These are phyloP conservation scores for Enteromius radiatus DNA, from an alignment of 2,797 vertebrate species.

Conservation along the genomic window DNA sequence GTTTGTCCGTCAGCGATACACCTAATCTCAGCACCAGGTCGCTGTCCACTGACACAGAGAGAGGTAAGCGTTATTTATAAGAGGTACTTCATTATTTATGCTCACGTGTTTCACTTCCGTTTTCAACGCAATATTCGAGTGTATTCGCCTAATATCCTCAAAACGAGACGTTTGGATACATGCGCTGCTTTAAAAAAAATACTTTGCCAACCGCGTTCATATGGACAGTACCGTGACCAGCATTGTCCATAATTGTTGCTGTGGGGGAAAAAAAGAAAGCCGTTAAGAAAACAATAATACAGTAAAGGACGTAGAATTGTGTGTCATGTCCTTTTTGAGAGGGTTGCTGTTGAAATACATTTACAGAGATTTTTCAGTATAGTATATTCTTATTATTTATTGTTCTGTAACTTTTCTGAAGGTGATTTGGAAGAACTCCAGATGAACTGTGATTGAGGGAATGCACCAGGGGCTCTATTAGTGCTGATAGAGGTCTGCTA, in stretches of 20 bases:
- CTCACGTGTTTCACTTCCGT: slow-evolving; percentile 5
- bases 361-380: background rate
- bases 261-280: background rate
- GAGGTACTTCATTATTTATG: background rate
- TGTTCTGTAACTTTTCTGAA: background rate
- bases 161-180: background rate
- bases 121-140: background rate
- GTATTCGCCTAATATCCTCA: background rate
- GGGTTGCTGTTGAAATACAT: background rate
- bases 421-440: slow-evolving; percentile 3
- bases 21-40: slow-evolving; percentile 66
- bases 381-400: background rate
- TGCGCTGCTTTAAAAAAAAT: background rate
- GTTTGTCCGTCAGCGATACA: slow-evolving; percentile 54
- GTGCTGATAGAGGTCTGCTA: background rate
- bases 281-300: background rate
- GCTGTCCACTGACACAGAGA: slow-evolving; percentile 58
- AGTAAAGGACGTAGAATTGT: background rate
- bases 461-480: background rate
- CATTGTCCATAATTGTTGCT: background rate
- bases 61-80: slow-evolving; percentile 63
- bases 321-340: background rate
- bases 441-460: background rate
- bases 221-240: background rate
- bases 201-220: background rate